Evolutionary conservation across 2,888 invertebrate species (phyloP).

Genomic region (Andrena marginata): DNA sequence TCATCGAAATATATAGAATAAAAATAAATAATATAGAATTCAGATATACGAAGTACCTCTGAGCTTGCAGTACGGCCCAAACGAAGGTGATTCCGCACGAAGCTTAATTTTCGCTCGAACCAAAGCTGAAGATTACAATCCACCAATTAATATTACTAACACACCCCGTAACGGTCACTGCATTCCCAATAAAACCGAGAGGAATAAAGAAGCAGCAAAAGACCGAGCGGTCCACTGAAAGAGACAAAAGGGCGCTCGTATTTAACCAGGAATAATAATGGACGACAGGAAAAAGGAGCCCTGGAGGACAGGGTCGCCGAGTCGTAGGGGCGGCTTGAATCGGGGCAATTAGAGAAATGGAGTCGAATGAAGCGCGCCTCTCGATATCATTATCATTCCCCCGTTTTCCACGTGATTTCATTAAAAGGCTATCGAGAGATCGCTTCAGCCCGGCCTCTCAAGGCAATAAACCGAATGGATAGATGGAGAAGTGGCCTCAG

Average conservation of each 20-base stretch:
- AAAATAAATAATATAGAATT: too few species aligned
- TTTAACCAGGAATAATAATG: constrained; percentile 35
- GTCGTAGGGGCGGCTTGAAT: constrained; percentile 32
- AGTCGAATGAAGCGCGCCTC: constrained; percentile 42
- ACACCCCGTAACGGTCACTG: background rate
- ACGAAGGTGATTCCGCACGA: too few species aligned
- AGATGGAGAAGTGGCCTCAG: constrained; percentile 8
- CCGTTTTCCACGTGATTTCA: constrained; percentile 53
- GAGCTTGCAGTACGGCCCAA: too few species aligned
- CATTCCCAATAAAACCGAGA: background rate
- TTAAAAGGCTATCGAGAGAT: constrained; percentile 49
- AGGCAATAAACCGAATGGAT: constrained; percentile 40
- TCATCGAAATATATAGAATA: too few species aligned
- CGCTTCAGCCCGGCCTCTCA: constrained; percentile 25
- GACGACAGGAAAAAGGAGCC: constrained; percentile 33
- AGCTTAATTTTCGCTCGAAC: too few species aligned
- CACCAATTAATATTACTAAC: background rate
- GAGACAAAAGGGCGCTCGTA: constrained; percentile 5
- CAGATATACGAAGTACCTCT: too few species aligned
- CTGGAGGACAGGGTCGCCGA: constrained; percentile 30
- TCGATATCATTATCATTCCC: constrained; percentile 51
- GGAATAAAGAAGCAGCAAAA: background rate
- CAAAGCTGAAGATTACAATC: background rate
- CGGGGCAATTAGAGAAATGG: constrained; percentile 53
- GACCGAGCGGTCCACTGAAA: constrained; percentile 31